These are phyloP conservation scores for Pachydiplax longipennis DNA, from an alignment of 2,888 invertebrate genomes.

Conservation along the genomic window DNA sequence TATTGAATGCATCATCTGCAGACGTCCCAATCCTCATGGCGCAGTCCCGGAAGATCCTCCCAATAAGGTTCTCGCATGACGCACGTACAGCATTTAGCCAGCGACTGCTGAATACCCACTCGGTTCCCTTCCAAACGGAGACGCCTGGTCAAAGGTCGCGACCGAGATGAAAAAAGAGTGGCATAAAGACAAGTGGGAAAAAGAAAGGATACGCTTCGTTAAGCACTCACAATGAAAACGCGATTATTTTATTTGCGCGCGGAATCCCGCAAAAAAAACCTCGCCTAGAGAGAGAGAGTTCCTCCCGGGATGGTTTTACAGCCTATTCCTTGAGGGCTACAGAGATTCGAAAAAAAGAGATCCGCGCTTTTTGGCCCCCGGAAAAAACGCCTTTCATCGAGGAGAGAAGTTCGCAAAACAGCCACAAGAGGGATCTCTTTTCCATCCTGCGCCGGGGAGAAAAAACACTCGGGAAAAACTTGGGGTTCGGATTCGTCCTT, in stretches of 20 bases:
- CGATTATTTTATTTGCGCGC: neutral
- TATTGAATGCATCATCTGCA: too few species aligned
- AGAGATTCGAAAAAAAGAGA: neutral
- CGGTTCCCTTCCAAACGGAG: neutral
- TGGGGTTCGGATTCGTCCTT: neutral
- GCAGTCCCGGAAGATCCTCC: too few species aligned
- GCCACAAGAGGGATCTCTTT: neutral
- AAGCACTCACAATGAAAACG: neutral
- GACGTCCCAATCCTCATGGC: too few species aligned
- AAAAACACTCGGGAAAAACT: neutral
- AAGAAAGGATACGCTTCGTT: neutral
- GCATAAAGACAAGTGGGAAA: neutral
- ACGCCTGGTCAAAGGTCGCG: neutral
- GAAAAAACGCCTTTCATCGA: neutral
- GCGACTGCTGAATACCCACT: too few species aligned
- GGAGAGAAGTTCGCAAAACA: neutral
- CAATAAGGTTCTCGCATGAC: too few species aligned
- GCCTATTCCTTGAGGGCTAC: neutral
- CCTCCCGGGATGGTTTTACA: neutral
- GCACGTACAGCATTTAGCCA: too few species aligned
- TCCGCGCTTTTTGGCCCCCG: neutral
- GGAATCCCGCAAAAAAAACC: neutral
- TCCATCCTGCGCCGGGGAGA: neutral
- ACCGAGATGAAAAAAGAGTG: neutral
- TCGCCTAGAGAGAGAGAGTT: neutral